phyloP scores from a whole-genome alignment of 1,140 invertebrate genomes.

The Mizuhopecten yessoensis region DNA sequence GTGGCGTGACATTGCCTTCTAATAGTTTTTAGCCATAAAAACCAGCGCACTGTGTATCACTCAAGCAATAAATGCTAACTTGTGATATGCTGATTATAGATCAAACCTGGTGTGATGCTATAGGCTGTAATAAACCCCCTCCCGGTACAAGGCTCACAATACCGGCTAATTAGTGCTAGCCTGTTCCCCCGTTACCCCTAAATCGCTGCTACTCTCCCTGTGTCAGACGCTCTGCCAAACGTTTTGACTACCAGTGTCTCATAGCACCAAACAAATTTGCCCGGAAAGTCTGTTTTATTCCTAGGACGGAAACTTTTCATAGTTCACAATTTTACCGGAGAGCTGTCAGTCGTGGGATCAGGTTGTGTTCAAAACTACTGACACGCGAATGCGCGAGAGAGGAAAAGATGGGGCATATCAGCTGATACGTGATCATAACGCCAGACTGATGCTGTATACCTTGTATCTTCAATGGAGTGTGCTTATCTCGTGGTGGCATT shows the following conservation, averaged over 20 bases:
- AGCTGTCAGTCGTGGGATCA: not conserved
- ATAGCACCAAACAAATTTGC: constrained; percentile 24
- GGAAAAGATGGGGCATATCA: constrained; percentile 37
- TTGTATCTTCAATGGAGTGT: constrained; percentile 38
- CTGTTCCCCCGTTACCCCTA: constrained; percentile 29
- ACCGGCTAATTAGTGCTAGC: not conserved
- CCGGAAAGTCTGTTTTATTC: constrained; percentile 38
- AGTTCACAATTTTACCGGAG: not conserved
- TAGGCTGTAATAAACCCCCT: not conserved
- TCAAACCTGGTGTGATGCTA: not conserved
- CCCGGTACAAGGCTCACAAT: constrained; percentile 1
- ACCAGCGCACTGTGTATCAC: not conserved
- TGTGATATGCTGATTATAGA: constrained; percentile 10
- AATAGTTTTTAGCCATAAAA: not conserved
- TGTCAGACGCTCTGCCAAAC: not conserved
- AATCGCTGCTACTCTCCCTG: not conserved
- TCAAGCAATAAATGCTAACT: not conserved
- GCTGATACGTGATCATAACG: constrained; percentile 37
- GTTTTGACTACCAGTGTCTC: not conserved
- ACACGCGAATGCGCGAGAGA: constrained; percentile 29
- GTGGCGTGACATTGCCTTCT: not conserved
- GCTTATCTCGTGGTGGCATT: constrained; percentile 12
- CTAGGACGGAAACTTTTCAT: not conserved
- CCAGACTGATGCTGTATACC: not conserved
- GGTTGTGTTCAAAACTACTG: constrained; percentile 17